These are phyloP conservation scores for Microctenopoma stevenorrisi DNA, from an alignment of 2,797 vertebrate genomes.

Conservation along the genomic window DNA sequence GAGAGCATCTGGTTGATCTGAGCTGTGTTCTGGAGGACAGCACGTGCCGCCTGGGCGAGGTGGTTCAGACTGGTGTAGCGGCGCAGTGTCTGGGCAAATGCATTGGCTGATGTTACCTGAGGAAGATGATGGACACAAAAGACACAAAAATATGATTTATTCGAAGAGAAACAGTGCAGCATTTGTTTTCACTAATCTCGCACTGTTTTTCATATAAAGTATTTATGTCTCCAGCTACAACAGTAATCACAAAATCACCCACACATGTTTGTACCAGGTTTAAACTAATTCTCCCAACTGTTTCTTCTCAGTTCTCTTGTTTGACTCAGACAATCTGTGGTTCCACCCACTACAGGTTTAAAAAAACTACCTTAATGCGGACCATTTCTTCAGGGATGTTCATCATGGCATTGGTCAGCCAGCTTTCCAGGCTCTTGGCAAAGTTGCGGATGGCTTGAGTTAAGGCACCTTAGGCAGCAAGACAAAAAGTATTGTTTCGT, in stretches of 20 bases:
- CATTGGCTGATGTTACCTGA: conserved; percentile 92
- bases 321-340: background rate
- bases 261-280: no score
- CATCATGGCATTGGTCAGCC: conserved; percentile 96
- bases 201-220: background rate
- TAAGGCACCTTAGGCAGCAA: conserved; percentile 89
- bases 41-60: conserved; percentile 92
- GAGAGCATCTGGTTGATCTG: conserved; percentile 98
- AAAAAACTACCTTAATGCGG: conserved; percentile 87
- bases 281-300: no score
- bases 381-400: conserved; percentile 97
- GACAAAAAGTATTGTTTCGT: background rate
- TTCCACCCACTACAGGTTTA: background rate
- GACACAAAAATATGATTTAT: background rate
- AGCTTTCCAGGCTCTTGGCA: conserved; percentile 96
- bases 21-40: conserved; percentile 94
- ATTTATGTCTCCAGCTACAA: no score
- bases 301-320: no score
- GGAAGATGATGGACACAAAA: background rate
- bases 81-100: conserved; percentile 94
- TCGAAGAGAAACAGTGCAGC: background rate
- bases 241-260: no score
- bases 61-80: conserved; percentile 96
- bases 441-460: conserved; percentile 97
- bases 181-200: background rate